These are phyloP conservation scores for Leguminivora glycinivorella DNA, from an alignment of 1,140 invertebrate species.

Conservation along the genomic window DNA sequence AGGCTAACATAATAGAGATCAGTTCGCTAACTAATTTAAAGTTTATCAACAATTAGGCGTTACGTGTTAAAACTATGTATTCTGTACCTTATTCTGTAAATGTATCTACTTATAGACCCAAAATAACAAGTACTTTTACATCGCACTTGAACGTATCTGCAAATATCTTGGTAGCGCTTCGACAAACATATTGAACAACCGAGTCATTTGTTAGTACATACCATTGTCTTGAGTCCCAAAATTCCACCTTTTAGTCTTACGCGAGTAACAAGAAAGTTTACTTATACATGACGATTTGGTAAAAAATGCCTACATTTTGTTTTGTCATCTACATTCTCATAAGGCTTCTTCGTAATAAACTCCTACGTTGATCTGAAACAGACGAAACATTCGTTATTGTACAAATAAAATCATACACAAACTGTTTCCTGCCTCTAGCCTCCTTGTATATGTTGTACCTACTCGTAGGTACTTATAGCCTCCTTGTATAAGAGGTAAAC, in stretches of 20 bases:
- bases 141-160: not conserved
- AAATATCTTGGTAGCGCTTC: not conserved
- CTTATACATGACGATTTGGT: conserved; percentile 60
- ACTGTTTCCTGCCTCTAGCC: not conserved
- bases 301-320: conserved; percentile 63
- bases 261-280: conserved; percentile 52
- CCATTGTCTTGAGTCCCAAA: conserved; percentile 67
- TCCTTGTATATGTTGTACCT: no score
- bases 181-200: conserved; percentile 15
- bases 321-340: conserved; percentile 68
- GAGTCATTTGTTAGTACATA: conserved; percentile 37
- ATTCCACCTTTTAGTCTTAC: conserved; percentile 56
- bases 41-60: conserved; percentile 15
- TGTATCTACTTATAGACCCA: conserved; percentile 7
- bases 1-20: not conserved
- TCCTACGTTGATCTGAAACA: conserved; percentile 76
- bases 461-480: no score
- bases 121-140: not conserved
- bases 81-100: conserved; percentile 1
- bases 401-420: conserved; percentile 15
- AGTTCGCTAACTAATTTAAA: conserved; percentile 3
- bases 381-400: conserved; percentile 35
- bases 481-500: no score
- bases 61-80: conserved; percentile 2
- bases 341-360: conserved; percentile 78